phyloP scores from a whole-genome alignment of 1,140 invertebrate genomes.

The Cyphomyrmex costatus region DNA sequence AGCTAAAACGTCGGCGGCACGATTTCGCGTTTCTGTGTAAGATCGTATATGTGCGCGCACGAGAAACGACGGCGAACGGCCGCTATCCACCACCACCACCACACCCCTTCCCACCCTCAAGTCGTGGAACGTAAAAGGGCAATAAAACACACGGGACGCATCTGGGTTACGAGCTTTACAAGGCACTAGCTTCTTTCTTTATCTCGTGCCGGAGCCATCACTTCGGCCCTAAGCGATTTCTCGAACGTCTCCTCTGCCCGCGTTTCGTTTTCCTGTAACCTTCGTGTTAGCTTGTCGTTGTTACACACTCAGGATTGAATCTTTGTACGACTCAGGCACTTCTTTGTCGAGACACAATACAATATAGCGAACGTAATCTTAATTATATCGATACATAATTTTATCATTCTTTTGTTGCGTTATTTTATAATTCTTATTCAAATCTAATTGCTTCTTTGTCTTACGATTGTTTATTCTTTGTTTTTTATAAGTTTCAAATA shows the following conservation, averaged over 20 bases:
- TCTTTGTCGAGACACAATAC: neutral
- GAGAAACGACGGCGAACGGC: slow-evolving; percentile 40
- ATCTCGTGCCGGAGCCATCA: slow-evolving; percentile 71
- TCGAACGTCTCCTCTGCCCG: slow-evolving; percentile 48
- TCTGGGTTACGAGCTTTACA: slow-evolving; percentile 84
- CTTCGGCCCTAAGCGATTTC: slow-evolving; percentile 76
- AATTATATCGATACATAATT: neutral
- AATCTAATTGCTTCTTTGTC: neutral
- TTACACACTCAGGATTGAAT: slow-evolving; percentile 19
- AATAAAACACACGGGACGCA: slow-evolving; percentile 85
- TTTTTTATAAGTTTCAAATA: neutral
- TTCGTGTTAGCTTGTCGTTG: slow-evolving; percentile 35
- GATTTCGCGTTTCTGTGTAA: slow-evolving; percentile 37
- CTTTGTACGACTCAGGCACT: neutral
- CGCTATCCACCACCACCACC: slow-evolving; percentile 15
- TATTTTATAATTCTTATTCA: neutral
- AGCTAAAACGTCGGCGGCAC: slow-evolving; percentile 48
- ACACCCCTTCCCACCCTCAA: slow-evolving; percentile 8
- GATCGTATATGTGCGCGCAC: slow-evolving; percentile 25
- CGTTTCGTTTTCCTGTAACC: slow-evolving; percentile 36
- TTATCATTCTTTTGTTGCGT: neutral
- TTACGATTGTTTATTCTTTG: neutral
- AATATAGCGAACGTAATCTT: neutral
- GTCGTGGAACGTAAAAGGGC: slow-evolving; percentile 76
- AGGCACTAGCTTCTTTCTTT: slow-evolving; percentile 79